A percentile compares a stretch with the other conserved stretches of the same genome.
phyloP scores from a whole-genome alignment of 1,140 invertebrate species.

The Dreissena rostriformis region DNA sequence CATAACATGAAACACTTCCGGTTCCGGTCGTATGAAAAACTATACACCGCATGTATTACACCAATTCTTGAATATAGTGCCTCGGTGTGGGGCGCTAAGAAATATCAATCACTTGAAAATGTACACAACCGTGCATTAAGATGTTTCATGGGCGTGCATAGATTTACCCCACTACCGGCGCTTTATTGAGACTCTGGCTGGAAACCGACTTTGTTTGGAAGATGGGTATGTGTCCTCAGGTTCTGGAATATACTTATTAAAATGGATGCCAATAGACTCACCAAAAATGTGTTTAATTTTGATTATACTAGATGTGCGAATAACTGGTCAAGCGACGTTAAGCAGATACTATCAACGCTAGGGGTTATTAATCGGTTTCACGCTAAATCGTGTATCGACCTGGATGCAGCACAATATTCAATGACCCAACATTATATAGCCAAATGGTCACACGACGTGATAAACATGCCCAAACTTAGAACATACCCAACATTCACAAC shows the following conservation, averaged over 20 bases:
- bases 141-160: constrained; percentile 17
- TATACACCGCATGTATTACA: constrained; percentile 30
- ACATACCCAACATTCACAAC: too few relatives aligned
- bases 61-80: constrained; percentile 44
- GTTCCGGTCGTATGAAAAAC: constrained; percentile 43
- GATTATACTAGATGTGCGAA: background rate
- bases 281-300: constrained; percentile 16
- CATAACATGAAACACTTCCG: constrained; percentile 37
- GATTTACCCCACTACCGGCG: background rate
- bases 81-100: constrained; percentile 43
- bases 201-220: constrained; percentile 11
- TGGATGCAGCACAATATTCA: background rate
- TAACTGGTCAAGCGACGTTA: constrained; percentile 15
- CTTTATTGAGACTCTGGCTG: constrained; percentile 8
- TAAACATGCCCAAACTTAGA: background rate
- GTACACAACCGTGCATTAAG: constrained; percentile 25
- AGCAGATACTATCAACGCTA: background rate
- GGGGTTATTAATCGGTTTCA: background rate
- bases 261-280: constrained; percentile 2
- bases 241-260: background rate
- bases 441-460: constrained; percentile 5
- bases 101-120: constrained; percentile 16
- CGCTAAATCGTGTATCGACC: background rate
- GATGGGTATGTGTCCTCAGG: background rate
- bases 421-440: constrained; percentile 5